These are phyloP conservation scores for Dolichallabes microphthalmus DNA, from an alignment of 2,113 vertebrate species.

Conservation along the genomic window DNA sequence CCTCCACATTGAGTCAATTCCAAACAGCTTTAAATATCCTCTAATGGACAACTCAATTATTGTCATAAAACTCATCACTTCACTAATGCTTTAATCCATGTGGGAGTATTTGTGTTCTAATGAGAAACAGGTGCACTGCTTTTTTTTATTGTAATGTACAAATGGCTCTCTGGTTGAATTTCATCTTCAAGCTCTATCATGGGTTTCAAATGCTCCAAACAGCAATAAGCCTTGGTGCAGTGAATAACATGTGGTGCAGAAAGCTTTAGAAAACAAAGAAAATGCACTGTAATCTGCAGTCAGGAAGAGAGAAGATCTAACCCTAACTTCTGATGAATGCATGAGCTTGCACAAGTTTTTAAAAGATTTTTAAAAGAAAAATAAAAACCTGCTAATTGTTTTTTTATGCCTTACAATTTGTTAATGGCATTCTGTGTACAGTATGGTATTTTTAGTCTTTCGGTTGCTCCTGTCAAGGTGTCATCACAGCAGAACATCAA, in stretches of 20 bases:
- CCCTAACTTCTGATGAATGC: not conserved
- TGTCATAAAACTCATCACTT: conserved; percentile 28
- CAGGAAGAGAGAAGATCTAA: not conserved
- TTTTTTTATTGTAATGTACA: not conserved
- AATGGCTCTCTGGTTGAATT: conserved; percentile 21
- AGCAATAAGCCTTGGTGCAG: conserved; percentile 2
- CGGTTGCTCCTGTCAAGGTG: too few relatives aligned
- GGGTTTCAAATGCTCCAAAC: conserved; percentile 30
- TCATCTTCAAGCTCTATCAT: conserved; percentile 3
- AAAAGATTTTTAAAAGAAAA: not conserved
- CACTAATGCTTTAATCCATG: conserved; percentile 34
- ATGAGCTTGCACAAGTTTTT: not conserved
- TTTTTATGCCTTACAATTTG: too few relatives aligned
- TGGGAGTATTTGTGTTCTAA: conserved; percentile 32
- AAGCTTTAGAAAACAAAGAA: not conserved
- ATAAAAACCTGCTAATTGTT: too few relatives aligned
- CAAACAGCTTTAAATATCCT: conserved; percentile 2
- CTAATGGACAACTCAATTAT: conserved; percentile 37
- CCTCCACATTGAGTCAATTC: not conserved
- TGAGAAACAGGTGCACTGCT: conserved; percentile 42
- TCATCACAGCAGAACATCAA: too few relatives aligned
- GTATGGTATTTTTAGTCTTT: too few relatives aligned
- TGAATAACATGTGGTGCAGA: conserved; percentile 9
- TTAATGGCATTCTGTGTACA: too few relatives aligned
- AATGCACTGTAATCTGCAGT: not conserved